Evolutionary conservation across 2,113 vertebrate species (phyloP), one percentile per base, ranked within the genome.

Genomic region (Actenoides hombroni): DNA sequence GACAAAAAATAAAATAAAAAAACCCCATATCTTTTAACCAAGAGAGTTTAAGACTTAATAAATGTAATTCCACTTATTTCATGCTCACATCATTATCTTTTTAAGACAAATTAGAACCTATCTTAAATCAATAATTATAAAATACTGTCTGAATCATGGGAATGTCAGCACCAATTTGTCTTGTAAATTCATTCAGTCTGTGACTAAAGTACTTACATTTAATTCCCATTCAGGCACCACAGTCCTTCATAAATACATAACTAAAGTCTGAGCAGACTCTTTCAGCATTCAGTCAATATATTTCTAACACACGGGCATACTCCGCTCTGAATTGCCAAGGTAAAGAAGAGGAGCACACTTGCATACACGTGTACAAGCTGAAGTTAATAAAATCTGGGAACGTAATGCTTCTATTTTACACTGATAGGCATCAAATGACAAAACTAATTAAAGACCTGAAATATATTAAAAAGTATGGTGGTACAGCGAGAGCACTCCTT

Each of bases 241-340:
- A 63, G 10, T 40, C 40, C 31, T 63, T 53, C n/a, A 92, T n/a
- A 81, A 83, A 73, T 17, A 28, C 15, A 35, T 67, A 79, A 46
- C 54, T 70, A 53, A 56, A 44, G 6, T 10, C n/a, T 29, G 19
- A 74, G 21, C 6, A 54, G 42, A 26, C 46, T 77, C 39, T 69
- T 40, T 14, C 42, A 60, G 12, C 28, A 33, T 84, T 90, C 74
- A 56, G 49, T 78, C 44, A 60, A 35, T 56, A 83, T 14, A 25
- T 54, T 6, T 20, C 8, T 39, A 44, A 71, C 14, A 54, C 42
- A 40, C 0, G 0, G 16, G 11, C 28, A 28, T 10, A 23, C 7
- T 69, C 1, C 1, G 9, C 28, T 59, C 26, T 49, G 44, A 78
- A 54, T 21, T 44, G 40, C 25, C 60, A 70, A 42, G 23, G 54